Percentiles rank a stretch among this genome's conserved stretches.
phyloP scores from a whole-genome alignment of 2,797 vertebrate genomes.

The Syndactyla subalaris region DNA sequence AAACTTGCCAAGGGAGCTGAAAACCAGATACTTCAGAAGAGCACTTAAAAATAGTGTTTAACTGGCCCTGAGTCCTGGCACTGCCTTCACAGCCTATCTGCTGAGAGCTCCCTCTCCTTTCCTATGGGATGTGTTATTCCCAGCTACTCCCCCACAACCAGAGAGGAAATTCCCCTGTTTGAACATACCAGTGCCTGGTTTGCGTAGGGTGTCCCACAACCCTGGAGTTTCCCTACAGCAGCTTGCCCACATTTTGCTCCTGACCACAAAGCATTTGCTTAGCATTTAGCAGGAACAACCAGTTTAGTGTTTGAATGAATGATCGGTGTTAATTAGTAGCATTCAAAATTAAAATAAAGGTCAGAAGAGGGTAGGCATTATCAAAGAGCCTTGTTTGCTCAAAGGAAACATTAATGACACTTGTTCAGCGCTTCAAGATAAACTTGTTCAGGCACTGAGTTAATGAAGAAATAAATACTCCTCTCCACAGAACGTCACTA shows the following conservation, averaged over 20 bases:
- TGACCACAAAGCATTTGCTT: conserved; percentile 46
- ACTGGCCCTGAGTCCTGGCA: neutral
- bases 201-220: neutral
- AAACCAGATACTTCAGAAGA: neutral
- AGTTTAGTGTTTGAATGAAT: conserved; percentile 43
- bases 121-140: neutral
- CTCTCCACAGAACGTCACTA: conserved; percentile 12
- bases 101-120: neutral
- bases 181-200: neutral
- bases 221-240: conserved; percentile 25
- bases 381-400: conserved; percentile 60
- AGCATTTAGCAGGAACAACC: conserved; percentile 53
- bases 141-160: neutral
- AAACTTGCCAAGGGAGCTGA: neutral
- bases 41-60: neutral
- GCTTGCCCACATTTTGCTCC: conserved; percentile 24
- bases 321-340: conserved; percentile 52
- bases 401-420: conserved; percentile 58
- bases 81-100: neutral
- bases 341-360: conserved; percentile 62
- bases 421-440: conserved; percentile 63
- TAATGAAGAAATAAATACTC: conserved; percentile 66
- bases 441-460: conserved; percentile 60
- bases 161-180: conserved; percentile 38
- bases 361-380: conserved; percentile 50